Percentiles rank a stretch among this genome's conserved stretches.
phyloP scores from a whole-genome alignment of 2,888 invertebrate genomes.

The Trissoscelio sp. region DNA sequence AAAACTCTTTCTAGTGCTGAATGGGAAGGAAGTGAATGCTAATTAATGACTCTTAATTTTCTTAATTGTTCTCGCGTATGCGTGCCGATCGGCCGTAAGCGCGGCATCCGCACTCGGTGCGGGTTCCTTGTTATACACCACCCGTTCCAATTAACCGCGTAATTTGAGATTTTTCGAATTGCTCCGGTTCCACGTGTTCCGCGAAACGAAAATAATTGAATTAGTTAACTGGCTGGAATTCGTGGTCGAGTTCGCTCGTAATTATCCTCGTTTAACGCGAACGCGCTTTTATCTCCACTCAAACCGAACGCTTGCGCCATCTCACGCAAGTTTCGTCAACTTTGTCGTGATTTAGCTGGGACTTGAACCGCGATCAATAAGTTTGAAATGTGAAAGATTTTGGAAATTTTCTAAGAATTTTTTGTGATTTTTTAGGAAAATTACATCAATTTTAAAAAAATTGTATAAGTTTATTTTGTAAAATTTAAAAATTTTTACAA shows the following conservation, averaged over 20 bases:
- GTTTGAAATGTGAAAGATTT: too few species aligned
- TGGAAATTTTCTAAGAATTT: too few species aligned
- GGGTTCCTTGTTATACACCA: constrained; percentile 66
- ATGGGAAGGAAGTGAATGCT: constrained; percentile 80
- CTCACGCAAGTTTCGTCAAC: constrained; percentile 16
- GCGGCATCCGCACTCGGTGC: constrained; percentile 67
- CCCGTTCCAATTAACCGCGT: constrained; percentile 69
- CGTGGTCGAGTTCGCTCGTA: constrained; percentile 53
- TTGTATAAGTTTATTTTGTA: too few species aligned
- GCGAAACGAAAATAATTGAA: constrained; percentile 68
- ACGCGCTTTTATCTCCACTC: background rate
- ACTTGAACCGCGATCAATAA: constrained; percentile 54
- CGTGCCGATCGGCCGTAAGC: constrained; percentile 74
- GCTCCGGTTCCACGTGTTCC: constrained; percentile 65
- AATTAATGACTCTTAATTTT: constrained; percentile 83
- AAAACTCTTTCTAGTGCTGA: constrained; percentile 70
- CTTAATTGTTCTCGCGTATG: constrained; percentile 81
- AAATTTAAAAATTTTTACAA: too few species aligned
- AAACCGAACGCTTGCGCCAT: constrained; percentile 54
- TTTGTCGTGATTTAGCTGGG: constrained; percentile 12
- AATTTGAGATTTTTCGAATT: constrained; percentile 70
- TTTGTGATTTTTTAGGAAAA: too few species aligned
- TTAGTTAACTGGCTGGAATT: constrained; percentile 65
- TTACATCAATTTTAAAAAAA: too few species aligned
- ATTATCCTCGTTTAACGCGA: constrained; percentile 56